Base-by-base conservation (phyloP, 2,888 invertebrate species). In the Volucella zonaria region DNA sequence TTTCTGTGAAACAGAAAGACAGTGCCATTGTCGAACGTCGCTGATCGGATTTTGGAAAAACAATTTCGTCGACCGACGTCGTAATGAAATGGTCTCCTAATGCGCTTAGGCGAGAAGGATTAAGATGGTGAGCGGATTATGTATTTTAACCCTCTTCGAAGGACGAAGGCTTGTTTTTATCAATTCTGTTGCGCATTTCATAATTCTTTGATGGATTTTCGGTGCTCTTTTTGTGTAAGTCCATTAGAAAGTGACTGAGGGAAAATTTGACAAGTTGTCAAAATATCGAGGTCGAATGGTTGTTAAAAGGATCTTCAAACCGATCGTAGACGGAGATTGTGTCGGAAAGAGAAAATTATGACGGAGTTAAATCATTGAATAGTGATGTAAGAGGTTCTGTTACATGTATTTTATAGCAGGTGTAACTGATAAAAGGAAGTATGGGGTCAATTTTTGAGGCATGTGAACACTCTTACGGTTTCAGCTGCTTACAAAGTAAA, bases 151-250 rank as follows among this genome's bases (percentile, higher is more conserved):
- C 23, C 74, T 70, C 64, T 66, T n/a, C 71, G 75, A 83, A 83
- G 83, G 83, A 83, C 79, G 83, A 83, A 54, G 79, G 79, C 45
- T 83, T 75, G 52, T 76, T 81, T 74, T 23, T 15, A 12, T 51
- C 18, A 38, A 18, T 59, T 52, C 3, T 11, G 64, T 70, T 76
- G 54, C 61, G 54, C 59, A 71, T 81, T 81, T 81, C 12, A 31
- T 12, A 40, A 45, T 43, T 38, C 31, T 43, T 76, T 62, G 82
- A 82, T 77, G 73, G 67, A 58, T 74, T 82, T 73, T 66, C 47
- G 40, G 6, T 51, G 6, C n/a, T 10, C 31, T 42, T 52, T 15
- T 49, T n/a, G 49, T 43, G 58, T 59, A 66, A 42, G 31, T 58
- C 73, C 68, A 68, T 78, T 74, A 77, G 45, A 62, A 8, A 11